phyloP scores from a whole-genome alignment of 1,140 invertebrate genomes.

The Eubasilissa regina region DNA sequence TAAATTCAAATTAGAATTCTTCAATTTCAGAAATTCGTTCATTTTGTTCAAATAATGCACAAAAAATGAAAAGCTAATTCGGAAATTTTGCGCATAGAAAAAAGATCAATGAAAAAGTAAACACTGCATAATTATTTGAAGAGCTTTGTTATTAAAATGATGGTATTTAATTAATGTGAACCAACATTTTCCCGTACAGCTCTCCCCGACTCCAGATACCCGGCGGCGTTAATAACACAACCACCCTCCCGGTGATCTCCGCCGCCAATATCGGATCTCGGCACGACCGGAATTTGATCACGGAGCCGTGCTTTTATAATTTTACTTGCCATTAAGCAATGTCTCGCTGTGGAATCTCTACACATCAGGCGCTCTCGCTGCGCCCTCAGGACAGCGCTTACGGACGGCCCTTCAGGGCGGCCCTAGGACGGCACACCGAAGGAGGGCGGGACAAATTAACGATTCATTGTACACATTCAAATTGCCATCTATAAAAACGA shows the following conservation, averaged over 20 bases:
- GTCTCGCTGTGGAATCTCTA: constrained; percentile 31
- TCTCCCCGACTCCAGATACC: background rate
- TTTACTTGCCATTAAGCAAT: constrained; percentile 61
- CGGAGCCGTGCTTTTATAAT: constrained; percentile 60
- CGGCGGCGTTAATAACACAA: constrained; percentile 54
- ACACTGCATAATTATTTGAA: no score
- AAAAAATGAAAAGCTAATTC: no score
- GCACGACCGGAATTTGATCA: constrained; percentile 60
- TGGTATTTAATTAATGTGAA: background rate
- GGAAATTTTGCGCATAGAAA: no score
- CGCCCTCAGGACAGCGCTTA: no score
- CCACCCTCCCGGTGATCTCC: constrained; percentile 25
- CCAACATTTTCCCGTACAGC: no score
- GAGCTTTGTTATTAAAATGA: background rate
- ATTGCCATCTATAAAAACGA: background rate
- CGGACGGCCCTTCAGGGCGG: no score
- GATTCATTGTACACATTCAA: background rate
- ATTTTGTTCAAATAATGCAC: no score
- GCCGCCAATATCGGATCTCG: constrained; percentile 58
- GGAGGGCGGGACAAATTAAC: background rate
- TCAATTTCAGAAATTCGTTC: no score
- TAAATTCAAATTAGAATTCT: no score
- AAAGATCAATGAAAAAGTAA: no score
- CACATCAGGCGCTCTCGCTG: constrained; percentile 26
- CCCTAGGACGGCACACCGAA: no score